phyloP scores from a whole-genome alignment of 2,888 invertebrate genomes.

The Cheilosia grossa region DNA sequence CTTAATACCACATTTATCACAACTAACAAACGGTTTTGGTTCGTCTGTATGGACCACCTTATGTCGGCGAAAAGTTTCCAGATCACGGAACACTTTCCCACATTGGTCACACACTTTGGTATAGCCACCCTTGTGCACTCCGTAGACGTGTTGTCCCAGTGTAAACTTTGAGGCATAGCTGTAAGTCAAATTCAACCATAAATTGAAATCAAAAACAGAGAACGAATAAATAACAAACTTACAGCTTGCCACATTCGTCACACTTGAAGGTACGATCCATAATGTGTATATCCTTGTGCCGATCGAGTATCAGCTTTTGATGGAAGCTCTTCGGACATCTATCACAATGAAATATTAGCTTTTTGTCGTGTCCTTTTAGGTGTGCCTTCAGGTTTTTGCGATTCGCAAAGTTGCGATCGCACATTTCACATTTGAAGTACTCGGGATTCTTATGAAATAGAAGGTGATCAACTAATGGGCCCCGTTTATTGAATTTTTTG shows the following conservation, averaged over 20 bases:
- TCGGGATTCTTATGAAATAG: conserved; percentile 76
- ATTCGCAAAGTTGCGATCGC: conserved; percentile 71
- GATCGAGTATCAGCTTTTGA: conserved; percentile 63
- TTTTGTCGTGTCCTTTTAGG: conserved; percentile 50
- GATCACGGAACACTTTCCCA: conserved; percentile 68
- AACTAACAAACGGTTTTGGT: conserved; percentile 51
- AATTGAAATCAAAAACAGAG: not conserved
- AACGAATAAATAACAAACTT: conserved; percentile 46
- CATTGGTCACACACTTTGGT: conserved; percentile 77
- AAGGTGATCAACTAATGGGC: conserved; percentile 76
- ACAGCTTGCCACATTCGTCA: conserved; percentile 79
- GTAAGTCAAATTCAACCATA: not conserved
- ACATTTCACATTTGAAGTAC: conserved; percentile 74
- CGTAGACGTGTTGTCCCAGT: conserved; percentile 78
- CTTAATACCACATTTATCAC: conserved; percentile 74
- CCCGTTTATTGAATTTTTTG: conserved; percentile 75
- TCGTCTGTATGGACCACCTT: conserved; percentile 39
- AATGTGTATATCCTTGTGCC: conserved; percentile 77
- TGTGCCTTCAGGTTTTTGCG: conserved; percentile 69
- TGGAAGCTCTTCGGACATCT: conserved; percentile 73
- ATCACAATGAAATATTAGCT: conserved; percentile 62
- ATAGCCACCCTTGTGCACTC: conserved; percentile 79
- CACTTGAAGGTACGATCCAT: conserved; percentile 76
- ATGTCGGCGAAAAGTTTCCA: conserved; percentile 73
- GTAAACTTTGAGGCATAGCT: conserved; percentile 79